Percentiles rank a stretch among this genome's conserved stretches.
phyloP scores from a whole-genome alignment of 2,888 invertebrate genomes.

The Hydriomena furcata region DNA sequence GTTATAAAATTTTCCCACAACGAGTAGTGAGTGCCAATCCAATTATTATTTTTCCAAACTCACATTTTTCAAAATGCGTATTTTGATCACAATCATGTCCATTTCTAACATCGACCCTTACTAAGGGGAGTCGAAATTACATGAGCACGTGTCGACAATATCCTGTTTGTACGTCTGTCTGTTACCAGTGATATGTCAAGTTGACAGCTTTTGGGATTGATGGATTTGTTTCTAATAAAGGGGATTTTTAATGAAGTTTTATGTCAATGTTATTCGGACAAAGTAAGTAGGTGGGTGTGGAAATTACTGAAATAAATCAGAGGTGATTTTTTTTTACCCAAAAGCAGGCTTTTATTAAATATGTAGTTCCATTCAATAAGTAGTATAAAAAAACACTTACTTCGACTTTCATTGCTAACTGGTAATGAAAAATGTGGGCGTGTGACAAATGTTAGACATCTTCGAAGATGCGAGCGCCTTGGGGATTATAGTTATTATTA shows the following conservation, averaged over 20 bases:
- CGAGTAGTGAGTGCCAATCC: not conserved
- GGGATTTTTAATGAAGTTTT: slow-evolving; percentile 14
- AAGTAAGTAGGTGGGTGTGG: too few species aligned
- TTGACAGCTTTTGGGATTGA: slow-evolving; percentile 21
- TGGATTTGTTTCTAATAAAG: slow-evolving; percentile 22
- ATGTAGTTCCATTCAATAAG: too few species aligned
- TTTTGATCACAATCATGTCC: slow-evolving; percentile 15
- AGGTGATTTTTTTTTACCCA: not conserved
- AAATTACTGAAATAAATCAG: too few species aligned
- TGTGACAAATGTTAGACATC: too few species aligned
- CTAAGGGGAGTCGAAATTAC: slow-evolving; percentile 30
- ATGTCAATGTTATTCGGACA: slow-evolving; percentile 10
- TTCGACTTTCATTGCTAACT: too few species aligned
- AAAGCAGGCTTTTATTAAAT: too few species aligned
- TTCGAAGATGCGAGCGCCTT: too few species aligned
- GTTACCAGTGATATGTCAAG: slow-evolving; percentile 26
- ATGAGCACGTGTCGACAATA: slow-evolving; percentile 37
- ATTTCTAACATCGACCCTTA: slow-evolving; percentile 23
- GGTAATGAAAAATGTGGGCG: too few species aligned
- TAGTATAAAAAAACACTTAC: too few species aligned
- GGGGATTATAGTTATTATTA: too few species aligned
- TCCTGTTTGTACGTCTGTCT: slow-evolving; percentile 40
- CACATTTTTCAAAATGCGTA: slow-evolving; percentile 12
- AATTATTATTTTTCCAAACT: not conserved
- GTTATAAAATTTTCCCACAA: not conserved